Evolutionary conservation across 2,797 vertebrate species (phyloP).

Genomic region (Amazonetta brasiliensis): DNA sequence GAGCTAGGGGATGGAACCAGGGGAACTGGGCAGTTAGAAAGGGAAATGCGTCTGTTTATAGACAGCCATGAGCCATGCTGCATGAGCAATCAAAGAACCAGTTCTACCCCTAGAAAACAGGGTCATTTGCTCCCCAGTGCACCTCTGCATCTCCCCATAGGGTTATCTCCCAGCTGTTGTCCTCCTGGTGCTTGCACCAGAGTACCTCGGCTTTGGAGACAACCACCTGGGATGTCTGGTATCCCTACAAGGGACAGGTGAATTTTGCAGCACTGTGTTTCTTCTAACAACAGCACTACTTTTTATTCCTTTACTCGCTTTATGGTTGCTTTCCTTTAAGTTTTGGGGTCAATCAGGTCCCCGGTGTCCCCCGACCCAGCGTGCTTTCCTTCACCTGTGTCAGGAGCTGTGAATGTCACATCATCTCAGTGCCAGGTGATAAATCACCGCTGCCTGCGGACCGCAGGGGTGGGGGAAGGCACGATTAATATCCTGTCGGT

Average conservation of each 20-base stretch:
- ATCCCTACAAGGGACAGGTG: not conserved
- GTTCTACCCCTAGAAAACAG: no score
- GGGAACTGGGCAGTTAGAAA: not conserved
- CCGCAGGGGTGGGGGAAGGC: not conserved
- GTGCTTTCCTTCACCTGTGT: not conserved
- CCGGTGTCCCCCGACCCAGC: not conserved
- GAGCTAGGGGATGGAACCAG: not conserved
- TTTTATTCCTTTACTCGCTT: not conserved
- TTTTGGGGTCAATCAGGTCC: not conserved
- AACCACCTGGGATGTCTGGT: not conserved
- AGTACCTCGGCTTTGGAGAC: not conserved
- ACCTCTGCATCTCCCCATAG: no score
- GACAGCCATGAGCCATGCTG: not conserved
- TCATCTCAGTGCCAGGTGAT: not conserved
- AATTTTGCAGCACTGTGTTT: not conserved
- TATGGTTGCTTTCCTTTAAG: not conserved
- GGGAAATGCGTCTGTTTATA: not conserved
- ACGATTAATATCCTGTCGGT: not conserved
- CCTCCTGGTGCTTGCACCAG: not conserved
- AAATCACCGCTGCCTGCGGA: not conserved
- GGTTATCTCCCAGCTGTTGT: fast-evolving
- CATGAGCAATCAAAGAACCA: no score
- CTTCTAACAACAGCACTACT: not conserved
- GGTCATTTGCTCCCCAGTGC: no score
- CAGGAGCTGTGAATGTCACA: not conserved